Evolutionary conservation across 2,797 vertebrate genomes (phyloP).

Genomic region (Melanotaenia boesemani): DNA sequence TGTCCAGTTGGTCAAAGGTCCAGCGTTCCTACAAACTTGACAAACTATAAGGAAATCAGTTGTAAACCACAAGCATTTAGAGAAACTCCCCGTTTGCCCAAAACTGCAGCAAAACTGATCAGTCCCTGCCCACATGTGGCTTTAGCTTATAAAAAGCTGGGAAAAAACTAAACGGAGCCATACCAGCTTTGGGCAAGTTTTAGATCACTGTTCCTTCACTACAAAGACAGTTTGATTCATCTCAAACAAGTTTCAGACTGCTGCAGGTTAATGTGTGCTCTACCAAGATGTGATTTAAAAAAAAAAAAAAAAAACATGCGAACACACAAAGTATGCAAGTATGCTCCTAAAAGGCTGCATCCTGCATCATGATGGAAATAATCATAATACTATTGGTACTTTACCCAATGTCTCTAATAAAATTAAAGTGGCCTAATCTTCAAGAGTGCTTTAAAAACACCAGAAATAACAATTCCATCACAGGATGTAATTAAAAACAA

Average conservation of each 20-base stretch:
- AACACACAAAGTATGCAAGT: no score
- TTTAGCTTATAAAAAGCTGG: conserved; percentile 47
- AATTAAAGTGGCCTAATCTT: neutral
- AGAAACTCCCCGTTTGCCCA: conserved; percentile 76
- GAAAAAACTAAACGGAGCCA: conserved; percentile 34
- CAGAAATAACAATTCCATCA: neutral
- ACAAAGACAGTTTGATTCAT: neutral
- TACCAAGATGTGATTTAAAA: neutral
- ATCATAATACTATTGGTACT: neutral
- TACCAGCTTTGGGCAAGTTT: conserved; percentile 52
- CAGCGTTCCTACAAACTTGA: conserved; percentile 95
- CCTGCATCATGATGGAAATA: neutral
- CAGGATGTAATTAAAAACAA: neutral
- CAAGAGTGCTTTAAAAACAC: neutral
- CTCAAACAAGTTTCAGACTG: neutral
- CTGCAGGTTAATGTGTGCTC: neutral
- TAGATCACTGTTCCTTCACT: conserved; percentile 41
- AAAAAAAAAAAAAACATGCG: neutral
- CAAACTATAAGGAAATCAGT: conserved; percentile 89
- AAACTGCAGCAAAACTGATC: conserved; percentile 90
- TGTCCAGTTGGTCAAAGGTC: conserved; percentile 99
- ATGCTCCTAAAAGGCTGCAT: neutral
- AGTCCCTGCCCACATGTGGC: conserved; percentile 41
- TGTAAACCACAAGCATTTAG: conserved; percentile 80
- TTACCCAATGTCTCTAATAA: neutral